Evolutionary conservation across 2,797 vertebrate genomes (phyloP).

Genomic region (Sebastes trivittatus): DNA sequence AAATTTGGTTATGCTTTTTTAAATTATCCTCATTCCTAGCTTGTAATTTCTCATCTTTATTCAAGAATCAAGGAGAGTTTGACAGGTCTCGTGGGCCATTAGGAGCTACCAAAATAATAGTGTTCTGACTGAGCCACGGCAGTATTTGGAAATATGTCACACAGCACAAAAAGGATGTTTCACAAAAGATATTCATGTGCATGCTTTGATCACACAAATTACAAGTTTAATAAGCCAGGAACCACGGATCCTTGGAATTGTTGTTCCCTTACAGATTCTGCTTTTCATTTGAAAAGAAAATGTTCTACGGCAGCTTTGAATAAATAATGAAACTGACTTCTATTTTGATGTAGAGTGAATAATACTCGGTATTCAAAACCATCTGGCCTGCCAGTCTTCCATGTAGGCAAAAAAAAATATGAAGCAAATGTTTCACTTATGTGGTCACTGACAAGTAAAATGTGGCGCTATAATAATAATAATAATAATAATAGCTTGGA

Average conservation of each 20-base stretch:
- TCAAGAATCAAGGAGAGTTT: not conserved
- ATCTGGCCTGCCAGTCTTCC: constrained; percentile 11
- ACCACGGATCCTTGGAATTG: not conserved
- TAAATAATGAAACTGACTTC: constrained; percentile 23
- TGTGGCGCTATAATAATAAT: not conserved
- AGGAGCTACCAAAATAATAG: constrained; percentile 24
- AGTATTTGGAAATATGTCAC: constrained; percentile 10
- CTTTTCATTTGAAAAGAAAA: constrained; percentile 20
- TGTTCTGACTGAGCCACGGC: not conserved
- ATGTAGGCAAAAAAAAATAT: constrained; percentile 6
- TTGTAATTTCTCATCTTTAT: constrained; percentile 19
- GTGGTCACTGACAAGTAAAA: constrained; percentile 35
- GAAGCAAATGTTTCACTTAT: constrained; percentile 21
- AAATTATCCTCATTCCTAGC: not conserved
- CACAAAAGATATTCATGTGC: constrained; percentile 8
- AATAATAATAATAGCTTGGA: too few species aligned
- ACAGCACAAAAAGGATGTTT: not conserved
- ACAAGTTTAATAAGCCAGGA: constrained; percentile 27
- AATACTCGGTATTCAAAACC: constrained; percentile 22
- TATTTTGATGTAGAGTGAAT: constrained; percentile 27
- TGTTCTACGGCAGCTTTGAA: constrained; percentile 18
- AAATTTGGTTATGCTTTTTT: not conserved
- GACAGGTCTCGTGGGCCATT: not conserved
- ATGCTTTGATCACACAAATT: constrained; percentile 35
- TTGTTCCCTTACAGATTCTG: constrained; percentile 15